phyloP scores from a whole-genome alignment of 2,888 invertebrate species.

The Limenitis camilla region DNA sequence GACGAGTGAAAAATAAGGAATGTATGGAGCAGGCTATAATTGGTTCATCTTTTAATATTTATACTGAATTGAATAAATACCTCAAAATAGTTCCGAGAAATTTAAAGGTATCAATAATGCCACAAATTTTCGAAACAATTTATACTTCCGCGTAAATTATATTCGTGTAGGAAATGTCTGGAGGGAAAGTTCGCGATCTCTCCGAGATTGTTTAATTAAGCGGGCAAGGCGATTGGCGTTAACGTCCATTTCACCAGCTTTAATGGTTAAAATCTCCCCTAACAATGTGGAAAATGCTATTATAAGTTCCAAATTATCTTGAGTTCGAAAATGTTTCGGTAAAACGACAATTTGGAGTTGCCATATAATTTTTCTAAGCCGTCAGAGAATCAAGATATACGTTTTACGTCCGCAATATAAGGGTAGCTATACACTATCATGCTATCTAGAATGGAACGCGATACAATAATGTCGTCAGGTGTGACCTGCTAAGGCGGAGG shows the following conservation, averaged over 20 bases:
- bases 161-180: conserved; percentile 27
- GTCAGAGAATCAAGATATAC: too few relatives aligned
- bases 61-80: too few relatives aligned
- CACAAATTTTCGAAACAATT: conserved; percentile 12
- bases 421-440: conserved; percentile 5
- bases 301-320: conserved; percentile 20
- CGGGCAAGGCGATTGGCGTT: conserved; percentile 26
- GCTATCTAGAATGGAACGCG: conserved; percentile 33
- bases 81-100: too few relatives aligned
- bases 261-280: conserved; percentile 22
- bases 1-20: conserved; percentile 7
- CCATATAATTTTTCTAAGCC: background rate
- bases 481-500: conserved; percentile 62
- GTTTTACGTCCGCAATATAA: background rate
- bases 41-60: too few relatives aligned
- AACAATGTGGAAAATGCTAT: conserved; percentile 23
- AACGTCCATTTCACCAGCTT: conserved; percentile 23
- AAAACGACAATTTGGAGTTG: background rate
- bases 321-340: background rate
- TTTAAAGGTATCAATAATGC: too few relatives aligned
- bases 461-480: conserved; percentile 56
- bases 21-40: background rate
- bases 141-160: conserved; percentile 23
- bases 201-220: conserved; percentile 30
- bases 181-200: conserved; percentile 26